Evolutionary conservation across 2,888 invertebrate species (phyloP).

Genomic region (Drosophila anomalata): DNA sequence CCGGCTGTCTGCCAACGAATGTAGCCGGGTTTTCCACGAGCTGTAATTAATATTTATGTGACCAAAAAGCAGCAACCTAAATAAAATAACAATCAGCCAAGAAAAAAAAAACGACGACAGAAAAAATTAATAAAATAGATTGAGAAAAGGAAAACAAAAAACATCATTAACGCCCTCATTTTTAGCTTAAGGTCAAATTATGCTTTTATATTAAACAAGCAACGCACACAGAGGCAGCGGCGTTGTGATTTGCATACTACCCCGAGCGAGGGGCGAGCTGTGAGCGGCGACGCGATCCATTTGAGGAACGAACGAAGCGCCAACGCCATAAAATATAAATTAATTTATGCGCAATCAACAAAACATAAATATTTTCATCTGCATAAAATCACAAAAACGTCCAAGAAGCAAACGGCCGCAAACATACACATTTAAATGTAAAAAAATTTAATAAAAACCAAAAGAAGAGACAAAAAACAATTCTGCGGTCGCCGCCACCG

Average conservation of each 20-base stretch:
- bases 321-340: slow-evolving; percentile 80
- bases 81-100: slow-evolving; percentile 42
- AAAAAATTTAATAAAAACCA: slow-evolving; percentile 33
- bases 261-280: slow-evolving; percentile 16
- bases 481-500: slow-evolving; percentile 19
- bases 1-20: slow-evolving; percentile 9
- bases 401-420: slow-evolving; percentile 65
- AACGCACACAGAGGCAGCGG: slow-evolving; percentile 32
- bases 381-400: slow-evolving; percentile 77
- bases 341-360: slow-evolving; percentile 80
- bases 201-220: slow-evolving; percentile 65
- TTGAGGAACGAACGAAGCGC: slow-evolving; percentile 75
- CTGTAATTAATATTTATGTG: slow-evolving; percentile 74
- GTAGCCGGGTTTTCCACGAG: slow-evolving; percentile 56
- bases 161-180: slow-evolving; percentile 81
- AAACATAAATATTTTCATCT: slow-evolving; percentile 81
- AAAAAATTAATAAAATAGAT: slow-evolving; percentile 48
- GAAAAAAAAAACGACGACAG: slow-evolving; percentile 36
- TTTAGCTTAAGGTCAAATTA: slow-evolving; percentile 78
- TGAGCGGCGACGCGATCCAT: slow-evolving; percentile 60
- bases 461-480: slow-evolving; percentile 17
- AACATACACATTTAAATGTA: slow-evolving; percentile 50
- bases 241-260: slow-evolving; percentile 71
- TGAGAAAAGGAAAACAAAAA: slow-evolving; percentile 58
- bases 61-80: slow-evolving; percentile 56